phyloP scores from a whole-genome alignment of 2,888 invertebrate genomes.

The Thumatha senex region DNA sequence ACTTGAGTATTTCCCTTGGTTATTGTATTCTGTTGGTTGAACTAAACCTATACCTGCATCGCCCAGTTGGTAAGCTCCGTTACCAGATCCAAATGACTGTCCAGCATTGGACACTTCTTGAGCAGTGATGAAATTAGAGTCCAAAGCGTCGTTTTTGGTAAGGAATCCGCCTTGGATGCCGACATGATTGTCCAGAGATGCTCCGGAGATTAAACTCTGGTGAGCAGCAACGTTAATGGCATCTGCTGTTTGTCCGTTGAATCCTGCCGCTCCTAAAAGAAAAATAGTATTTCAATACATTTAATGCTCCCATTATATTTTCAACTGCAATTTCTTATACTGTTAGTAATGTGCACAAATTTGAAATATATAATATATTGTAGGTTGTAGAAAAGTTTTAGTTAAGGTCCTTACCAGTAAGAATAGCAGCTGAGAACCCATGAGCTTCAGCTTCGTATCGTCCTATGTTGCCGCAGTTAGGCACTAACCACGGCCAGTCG shows the following conservation, averaged over 20 bases:
- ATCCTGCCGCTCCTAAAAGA: slow-evolving; percentile 68
- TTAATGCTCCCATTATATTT: not conserved
- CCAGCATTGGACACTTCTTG: slow-evolving; percentile 60
- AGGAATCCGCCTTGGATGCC: slow-evolving; percentile 73
- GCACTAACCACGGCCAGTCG: slow-evolving; percentile 92
- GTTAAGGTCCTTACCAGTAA: slow-evolving; percentile 59
- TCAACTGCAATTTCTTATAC: not conserved
- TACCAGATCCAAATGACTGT: slow-evolving; percentile 29
- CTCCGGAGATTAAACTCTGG: slow-evolving; percentile 74
- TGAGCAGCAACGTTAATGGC: slow-evolving; percentile 76
- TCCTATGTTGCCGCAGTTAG: slow-evolving; percentile 82
- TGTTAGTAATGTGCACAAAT: not conserved
- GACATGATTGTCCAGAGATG: slow-evolving; percentile 69
- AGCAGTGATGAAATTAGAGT: slow-evolving; percentile 69
- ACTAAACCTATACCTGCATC: slow-evolving; percentile 53
- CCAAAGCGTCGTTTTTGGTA: slow-evolving; percentile 56
- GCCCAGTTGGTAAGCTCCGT: slow-evolving; percentile 41
- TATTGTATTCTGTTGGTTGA: slow-evolving; percentile 58
- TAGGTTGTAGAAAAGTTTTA: too few relatives aligned
- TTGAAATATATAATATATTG: too few relatives aligned
- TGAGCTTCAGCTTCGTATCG: slow-evolving; percentile 79
- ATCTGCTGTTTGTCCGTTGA: slow-evolving; percentile 74
- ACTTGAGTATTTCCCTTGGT: slow-evolving; percentile 61
- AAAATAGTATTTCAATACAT: slow-evolving; percentile 9
- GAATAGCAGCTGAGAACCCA: slow-evolving; percentile 69